phyloP scores from a whole-genome alignment of 2,113 vertebrate species.

The Lota lota region DNA sequence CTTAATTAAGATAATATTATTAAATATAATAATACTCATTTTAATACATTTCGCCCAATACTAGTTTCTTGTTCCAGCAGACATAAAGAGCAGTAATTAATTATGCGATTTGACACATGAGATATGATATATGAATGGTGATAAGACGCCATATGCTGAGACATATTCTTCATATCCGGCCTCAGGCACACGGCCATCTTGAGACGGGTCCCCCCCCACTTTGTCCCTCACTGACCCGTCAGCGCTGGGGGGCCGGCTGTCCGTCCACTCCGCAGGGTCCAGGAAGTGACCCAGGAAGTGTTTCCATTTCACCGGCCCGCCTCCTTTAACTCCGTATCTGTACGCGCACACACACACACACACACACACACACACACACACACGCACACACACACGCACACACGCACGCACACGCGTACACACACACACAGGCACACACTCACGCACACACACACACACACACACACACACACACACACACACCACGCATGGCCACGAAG shows the following conservation, averaged over 20 bases:
- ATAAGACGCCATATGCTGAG: too few species aligned
- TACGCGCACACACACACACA: conserved; percentile 4
- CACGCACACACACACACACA: conserved; percentile 1
- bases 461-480: conserved; percentile 1
- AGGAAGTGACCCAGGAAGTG: conserved; percentile 57
- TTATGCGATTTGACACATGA: too few species aligned
- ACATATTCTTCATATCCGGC: too few species aligned
- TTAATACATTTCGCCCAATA: too few species aligned
- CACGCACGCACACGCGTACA: background rate
- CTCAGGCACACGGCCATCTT: too few species aligned
- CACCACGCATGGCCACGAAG: too few species aligned
- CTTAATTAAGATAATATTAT: too few species aligned
- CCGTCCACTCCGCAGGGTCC: background rate
- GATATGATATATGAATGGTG: too few species aligned
- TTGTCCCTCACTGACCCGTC: conserved; percentile 30
- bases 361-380: conserved; percentile 3
- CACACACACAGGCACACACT: background rate
- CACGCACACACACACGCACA: conserved; percentile 1
- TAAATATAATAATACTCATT: too few species aligned
- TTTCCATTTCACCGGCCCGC: conserved; percentile 57
- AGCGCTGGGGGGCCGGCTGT: background rate
- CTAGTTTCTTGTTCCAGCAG: too few species aligned
- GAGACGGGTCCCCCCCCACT: too few species aligned
- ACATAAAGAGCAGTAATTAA: too few species aligned
- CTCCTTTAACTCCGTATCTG: conserved; percentile 56